A percentile compares a stretch with the other conserved stretches of the same genome.
Conservation (phyloP, 2,797 vertebrate species). For the Schizopygopsis malacanthus region DNA sequence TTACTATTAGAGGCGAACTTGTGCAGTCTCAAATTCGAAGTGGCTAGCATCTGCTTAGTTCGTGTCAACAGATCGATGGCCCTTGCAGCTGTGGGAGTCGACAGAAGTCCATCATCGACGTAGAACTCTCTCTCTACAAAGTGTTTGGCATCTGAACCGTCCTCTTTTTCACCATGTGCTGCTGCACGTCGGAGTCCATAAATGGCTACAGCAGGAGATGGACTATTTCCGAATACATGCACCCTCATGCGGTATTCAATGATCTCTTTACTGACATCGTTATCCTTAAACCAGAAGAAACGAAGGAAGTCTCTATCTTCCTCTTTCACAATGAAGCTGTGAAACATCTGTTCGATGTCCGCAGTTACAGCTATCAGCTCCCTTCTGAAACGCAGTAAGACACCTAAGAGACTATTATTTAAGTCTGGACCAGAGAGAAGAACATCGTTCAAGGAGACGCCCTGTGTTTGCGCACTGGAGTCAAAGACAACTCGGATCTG, state of each 20-base stretch:
- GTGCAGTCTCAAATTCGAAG: neutral
- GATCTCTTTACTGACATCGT: neutral
- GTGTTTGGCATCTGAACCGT: neutral
- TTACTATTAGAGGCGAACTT: neutral
- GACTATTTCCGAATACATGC: neutral
- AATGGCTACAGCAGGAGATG: constrained; percentile 5
- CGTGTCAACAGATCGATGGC: too few relatives aligned
- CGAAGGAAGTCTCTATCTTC: neutral
- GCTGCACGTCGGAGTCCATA: neutral
- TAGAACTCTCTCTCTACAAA: constrained; percentile 9
- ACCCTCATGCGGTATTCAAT: neutral
- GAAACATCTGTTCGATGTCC: neutral
- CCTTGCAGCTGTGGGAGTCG: too few relatives aligned
- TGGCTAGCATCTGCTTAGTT: too few relatives aligned
- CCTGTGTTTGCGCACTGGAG: neutral
- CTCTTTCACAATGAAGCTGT: neutral
- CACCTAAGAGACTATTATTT: too few relatives aligned
- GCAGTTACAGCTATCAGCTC: neutral
- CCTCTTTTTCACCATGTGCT: neutral
- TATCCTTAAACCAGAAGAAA: neutral
- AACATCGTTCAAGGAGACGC: neutral
- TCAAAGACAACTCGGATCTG: neutral
- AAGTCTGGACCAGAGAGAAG: neutral
- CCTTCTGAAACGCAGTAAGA: too few relatives aligned
- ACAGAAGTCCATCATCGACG: neutral